Evolutionary conservation across 1,140 invertebrate genomes (phyloP).

Genomic region (Zaprionus nigranus): DNA sequence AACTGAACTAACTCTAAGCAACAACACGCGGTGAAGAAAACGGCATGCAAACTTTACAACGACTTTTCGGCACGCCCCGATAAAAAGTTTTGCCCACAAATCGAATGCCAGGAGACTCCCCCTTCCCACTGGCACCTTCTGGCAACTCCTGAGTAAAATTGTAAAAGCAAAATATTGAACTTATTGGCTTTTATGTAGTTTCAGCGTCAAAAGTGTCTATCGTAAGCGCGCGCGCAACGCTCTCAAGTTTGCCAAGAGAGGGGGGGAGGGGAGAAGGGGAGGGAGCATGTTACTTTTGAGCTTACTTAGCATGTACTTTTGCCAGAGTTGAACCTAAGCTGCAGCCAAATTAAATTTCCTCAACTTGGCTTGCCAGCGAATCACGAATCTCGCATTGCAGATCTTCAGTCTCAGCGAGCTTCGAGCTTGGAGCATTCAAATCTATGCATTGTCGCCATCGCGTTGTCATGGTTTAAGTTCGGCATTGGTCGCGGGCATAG

Average conservation of each 20-base stretch:
- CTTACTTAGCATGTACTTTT: slow-evolving; percentile 82
- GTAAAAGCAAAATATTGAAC: slow-evolving; percentile 82
- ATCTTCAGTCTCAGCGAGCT: slow-evolving; percentile 20
- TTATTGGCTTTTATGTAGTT: slow-evolving; percentile 81
- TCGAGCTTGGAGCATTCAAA: slow-evolving; percentile 26
- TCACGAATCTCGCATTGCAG: slow-evolving; percentile 44
- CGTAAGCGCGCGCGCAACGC: slow-evolving; percentile 20
- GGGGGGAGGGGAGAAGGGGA: neutral
- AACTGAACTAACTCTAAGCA: slow-evolving; percentile 47
- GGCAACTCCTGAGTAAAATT: slow-evolving; percentile 42
- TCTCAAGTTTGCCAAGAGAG: neutral
- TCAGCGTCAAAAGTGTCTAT: slow-evolving; percentile 70
- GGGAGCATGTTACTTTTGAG: slow-evolving; percentile 74
- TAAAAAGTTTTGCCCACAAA: slow-evolving; percentile 51
- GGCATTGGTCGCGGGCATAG: neutral
- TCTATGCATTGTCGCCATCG: slow-evolving; percentile 8
- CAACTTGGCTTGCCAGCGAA: slow-evolving; percentile 26
- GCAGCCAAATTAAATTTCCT: slow-evolving; percentile 78
- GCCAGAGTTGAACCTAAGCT: slow-evolving; percentile 67
- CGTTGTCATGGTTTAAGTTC: slow-evolving; percentile 1
- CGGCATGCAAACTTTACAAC: slow-evolving; percentile 50
- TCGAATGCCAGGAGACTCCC: slow-evolving; percentile 14
- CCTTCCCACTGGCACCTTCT: neutral
- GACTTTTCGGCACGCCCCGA: slow-evolving; percentile 67
- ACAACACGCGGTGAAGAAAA: slow-evolving; percentile 44